These are phyloP conservation scores for Bhutanitis thaidina DNA, from an alignment of 2,888 invertebrate genomes.

Conservation along the genomic window DNA sequence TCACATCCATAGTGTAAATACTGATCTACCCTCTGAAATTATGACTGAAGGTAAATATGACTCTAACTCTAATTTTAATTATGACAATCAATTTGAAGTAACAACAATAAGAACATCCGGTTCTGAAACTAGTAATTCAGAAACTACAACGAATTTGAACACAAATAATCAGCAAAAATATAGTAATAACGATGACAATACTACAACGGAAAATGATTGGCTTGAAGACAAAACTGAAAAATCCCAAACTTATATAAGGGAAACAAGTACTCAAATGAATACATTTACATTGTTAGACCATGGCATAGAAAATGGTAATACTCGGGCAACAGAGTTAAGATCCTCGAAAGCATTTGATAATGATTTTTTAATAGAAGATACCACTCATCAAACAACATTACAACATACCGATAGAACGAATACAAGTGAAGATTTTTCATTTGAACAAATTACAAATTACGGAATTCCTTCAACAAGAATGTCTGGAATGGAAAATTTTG, in stretches of 20 bases:
- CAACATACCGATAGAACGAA: constrained; percentile 16
- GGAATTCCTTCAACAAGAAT: constrained; percentile 19
- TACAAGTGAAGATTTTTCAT: constrained; percentile 32
- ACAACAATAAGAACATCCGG: neutral
- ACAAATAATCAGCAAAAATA: constrained; percentile 14
- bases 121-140: constrained; percentile 9
- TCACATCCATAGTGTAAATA: constrained; percentile 37
- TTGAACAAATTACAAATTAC: constrained; percentile 30
- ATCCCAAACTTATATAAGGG: constrained; percentile 18
- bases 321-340: constrained; percentile 43
- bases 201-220: constrained; percentile 48
- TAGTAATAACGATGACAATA: constrained; percentile 22
- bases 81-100: neutral
- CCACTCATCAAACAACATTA: constrained; percentile 23
- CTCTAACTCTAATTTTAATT: neutral
- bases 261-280: constrained; percentile 22
- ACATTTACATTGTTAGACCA: constrained; percentile 23
- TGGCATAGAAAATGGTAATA: constrained; percentile 26
- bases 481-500: constrained; percentile 7
- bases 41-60: constrained; percentile 8
- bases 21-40: neutral
- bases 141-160: neutral
- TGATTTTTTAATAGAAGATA: constrained; percentile 35
- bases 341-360: constrained; percentile 45
- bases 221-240: constrained; percentile 36